Evolutionary conservation across 1,140 invertebrate genomes (phyloP).

Genomic region (Drosophila serrata): DNA sequence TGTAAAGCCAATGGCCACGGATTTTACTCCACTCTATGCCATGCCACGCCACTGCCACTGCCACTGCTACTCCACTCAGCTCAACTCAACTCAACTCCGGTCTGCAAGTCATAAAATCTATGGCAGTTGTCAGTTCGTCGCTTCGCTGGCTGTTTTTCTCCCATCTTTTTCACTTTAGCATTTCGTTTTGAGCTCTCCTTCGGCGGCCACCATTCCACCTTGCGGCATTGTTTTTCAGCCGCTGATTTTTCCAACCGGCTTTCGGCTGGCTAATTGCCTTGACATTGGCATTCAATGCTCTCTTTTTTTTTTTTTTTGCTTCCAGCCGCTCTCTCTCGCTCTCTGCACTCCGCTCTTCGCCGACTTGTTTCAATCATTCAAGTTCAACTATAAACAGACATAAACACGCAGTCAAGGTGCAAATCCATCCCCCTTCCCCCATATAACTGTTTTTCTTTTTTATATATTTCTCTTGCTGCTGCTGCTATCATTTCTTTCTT

Average conservation of each 20-base stretch:
- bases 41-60: slow-evolving; percentile 5
- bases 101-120: slow-evolving; percentile 79
- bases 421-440: slow-evolving; percentile 10
- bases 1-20: slow-evolving; percentile 54
- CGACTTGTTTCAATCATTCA: slow-evolving; percentile 62
- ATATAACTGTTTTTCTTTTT: slow-evolving; percentile 30
- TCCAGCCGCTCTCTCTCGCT: background rate
- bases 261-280: slow-evolving; percentile 80
- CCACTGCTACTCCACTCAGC: slow-evolving; percentile 9
- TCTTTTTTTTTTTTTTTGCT: background rate
- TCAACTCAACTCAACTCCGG: slow-evolving; percentile 18
- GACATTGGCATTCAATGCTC: slow-evolving; percentile 77
- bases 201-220: slow-evolving; percentile 39
- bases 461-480: slow-evolving; percentile 6
- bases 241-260: slow-evolving; percentile 81
- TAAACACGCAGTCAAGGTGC: slow-evolving; percentile 49
- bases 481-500: slow-evolving; percentile 10
- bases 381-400: slow-evolving; percentile 64
- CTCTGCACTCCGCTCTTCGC: slow-evolving; percentile 14
- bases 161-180: slow-evolving; percentile 45
- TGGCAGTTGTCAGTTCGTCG: slow-evolving; percentile 66
- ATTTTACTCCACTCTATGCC: slow-evolving; percentile 48
- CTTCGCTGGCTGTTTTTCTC: slow-evolving; percentile 61
- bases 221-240: slow-evolving; percentile 72
- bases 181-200: slow-evolving; percentile 43